Conservation (phyloP, 2,888 invertebrate genomes). For the Nineta flava region DNA sequence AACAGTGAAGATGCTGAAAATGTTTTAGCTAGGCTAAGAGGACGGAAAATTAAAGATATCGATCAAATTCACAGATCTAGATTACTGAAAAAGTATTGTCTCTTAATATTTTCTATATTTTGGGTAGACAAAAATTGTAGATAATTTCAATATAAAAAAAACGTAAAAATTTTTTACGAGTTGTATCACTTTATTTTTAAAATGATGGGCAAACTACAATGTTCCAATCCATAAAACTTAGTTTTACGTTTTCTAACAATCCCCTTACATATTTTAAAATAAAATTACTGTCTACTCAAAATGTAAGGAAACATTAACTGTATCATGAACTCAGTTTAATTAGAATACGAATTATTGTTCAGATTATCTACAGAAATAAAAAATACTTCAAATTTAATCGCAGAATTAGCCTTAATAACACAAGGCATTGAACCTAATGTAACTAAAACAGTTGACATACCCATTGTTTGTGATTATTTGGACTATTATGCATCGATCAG, state of each 20-base stretch:
- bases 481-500: conserved; percentile 29
- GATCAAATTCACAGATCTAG: not conserved
- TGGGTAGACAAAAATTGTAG: no score
- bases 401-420: conserved; percentile 29
- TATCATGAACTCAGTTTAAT: no score
- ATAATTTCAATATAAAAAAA: no score
- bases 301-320: no score
- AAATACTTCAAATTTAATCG: conserved; percentile 29
- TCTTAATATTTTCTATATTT: no score
- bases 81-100: not conserved
- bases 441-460: conserved; percentile 26
- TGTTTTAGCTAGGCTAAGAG: not conserved
- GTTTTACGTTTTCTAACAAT: no score
- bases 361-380: conserved; percentile 33
- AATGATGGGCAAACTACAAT: no score
- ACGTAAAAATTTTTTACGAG: no score
- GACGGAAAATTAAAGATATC: not conserved
- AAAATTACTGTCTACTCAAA: no score
- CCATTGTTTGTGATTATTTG: conserved; percentile 29
- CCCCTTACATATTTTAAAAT: no score
- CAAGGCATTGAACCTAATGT: conserved; percentile 29
- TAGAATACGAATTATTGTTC: conserved; percentile 7
- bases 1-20: not conserved
- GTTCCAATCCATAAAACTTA: no score
- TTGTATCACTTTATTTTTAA: no score